Evolutionary conservation across 2,113 vertebrate genomes (phyloP).

Genomic region (Bungarus multicinctus): DNA sequence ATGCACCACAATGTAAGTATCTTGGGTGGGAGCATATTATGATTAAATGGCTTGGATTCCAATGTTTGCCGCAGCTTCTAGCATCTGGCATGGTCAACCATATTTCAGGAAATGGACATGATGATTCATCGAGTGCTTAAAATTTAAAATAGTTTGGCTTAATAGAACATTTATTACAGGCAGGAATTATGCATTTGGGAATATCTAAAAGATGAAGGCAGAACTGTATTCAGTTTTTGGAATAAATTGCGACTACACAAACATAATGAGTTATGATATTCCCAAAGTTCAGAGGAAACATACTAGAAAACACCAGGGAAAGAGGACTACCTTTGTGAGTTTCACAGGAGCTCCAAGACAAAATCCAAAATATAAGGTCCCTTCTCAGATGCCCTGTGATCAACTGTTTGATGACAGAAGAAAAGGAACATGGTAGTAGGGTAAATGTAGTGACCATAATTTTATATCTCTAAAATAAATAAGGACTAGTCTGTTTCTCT

Average conservation of each 20-base stretch:
- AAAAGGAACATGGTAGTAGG: not conserved
- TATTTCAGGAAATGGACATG: not conserved
- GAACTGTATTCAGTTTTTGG: not conserved
- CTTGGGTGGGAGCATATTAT: not conserved
- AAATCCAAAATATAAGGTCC: not conserved
- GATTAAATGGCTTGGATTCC: not conserved
- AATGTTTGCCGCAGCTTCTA: not conserved
- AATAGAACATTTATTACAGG: not conserved
- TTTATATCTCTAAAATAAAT: not conserved
- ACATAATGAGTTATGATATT: not conserved
- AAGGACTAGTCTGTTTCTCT: not conserved
- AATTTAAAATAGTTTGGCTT: not conserved
- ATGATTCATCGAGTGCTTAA: not conserved
- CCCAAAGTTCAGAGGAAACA: not conserved
- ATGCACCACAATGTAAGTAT: slow-evolving; percentile 84
- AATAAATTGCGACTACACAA: not conserved
- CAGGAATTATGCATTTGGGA: not conserved
- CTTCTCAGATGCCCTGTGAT: not conserved
- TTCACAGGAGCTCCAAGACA: not conserved
- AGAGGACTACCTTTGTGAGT: not conserved
- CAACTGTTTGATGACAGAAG: not conserved
- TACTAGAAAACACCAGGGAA: not conserved
- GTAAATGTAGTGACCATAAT: not conserved
- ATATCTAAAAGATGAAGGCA: not conserved
- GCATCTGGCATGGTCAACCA: not conserved